These are phyloP conservation scores for Sarcophaga peregrina DNA, from an alignment of 1,140 invertebrate species.

Conservation along the genomic window DNA sequence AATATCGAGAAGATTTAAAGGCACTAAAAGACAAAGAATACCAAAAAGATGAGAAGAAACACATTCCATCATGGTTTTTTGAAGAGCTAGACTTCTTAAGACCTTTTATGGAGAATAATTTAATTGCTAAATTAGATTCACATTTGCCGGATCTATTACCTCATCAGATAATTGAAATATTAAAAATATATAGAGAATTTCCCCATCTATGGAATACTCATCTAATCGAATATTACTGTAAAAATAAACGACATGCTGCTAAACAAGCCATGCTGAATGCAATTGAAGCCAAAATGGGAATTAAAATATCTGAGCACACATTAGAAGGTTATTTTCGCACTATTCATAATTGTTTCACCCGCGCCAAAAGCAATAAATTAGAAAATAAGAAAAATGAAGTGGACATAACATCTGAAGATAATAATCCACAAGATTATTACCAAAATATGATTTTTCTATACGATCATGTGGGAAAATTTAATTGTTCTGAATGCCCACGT, in stretches of 20 bases:
- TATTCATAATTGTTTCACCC: conserved; percentile 29
- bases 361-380: conserved; percentile 29
- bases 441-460: conserved; percentile 13
- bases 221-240: conserved; percentile 31
- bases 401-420: not conserved
- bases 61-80: not conserved
- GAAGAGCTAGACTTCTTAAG: conserved; percentile 1
- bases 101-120: conserved; percentile 1
- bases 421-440: conserved; percentile 16
- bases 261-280: conserved; percentile 7
- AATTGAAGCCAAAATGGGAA: not conserved
- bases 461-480: conserved; percentile 21
- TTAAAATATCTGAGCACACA: not conserved
- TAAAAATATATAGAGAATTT: conserved; percentile 22
- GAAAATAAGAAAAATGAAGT: not conserved
- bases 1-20: not conserved
- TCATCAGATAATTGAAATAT: conserved; percentile 19
- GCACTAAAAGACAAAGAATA: not conserved
- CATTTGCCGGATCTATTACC: not conserved
- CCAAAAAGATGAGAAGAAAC: not conserved
- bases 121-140: not conserved
- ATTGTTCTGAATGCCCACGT: not conserved
- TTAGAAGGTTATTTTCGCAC: conserved; percentile 24
- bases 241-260: conserved; percentile 30
- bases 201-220: conserved; percentile 40